Conservation (phyloP, 2,113 vertebrate species). For the Coregonus clupeaformis region DNA sequence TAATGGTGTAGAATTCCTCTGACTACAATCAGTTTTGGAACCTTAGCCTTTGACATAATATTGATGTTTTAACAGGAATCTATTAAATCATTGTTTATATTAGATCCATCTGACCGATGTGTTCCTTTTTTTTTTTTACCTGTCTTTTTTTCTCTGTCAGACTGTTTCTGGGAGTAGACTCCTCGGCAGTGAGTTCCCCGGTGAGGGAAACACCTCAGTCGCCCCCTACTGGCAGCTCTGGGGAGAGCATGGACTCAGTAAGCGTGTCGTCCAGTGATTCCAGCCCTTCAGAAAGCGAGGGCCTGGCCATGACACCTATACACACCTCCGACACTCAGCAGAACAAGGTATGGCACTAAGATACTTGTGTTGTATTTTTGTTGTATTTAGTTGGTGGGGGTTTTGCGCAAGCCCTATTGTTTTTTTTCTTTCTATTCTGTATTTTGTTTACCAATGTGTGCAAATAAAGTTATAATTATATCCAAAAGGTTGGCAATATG, state of each 20-base stretch:
- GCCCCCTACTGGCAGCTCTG: conserved; percentile 83
- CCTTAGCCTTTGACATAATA: too few species aligned
- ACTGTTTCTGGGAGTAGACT: conserved; percentile 83
- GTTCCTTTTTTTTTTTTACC: not conserved
- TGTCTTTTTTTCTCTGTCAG: conserved; percentile 57
- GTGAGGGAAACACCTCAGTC: conserved; percentile 81
- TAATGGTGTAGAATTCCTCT: too few species aligned
- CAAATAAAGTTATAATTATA: too few species aligned
- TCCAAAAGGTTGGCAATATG: not conserved
- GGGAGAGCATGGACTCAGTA: conserved; percentile 91
- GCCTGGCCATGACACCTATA: conserved; percentile 61
- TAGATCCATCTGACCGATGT: not conserved
- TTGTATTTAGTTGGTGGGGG: too few species aligned
- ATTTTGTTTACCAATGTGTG: too few species aligned
- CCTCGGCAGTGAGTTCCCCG: conserved; percentile 72
- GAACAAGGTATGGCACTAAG: conserved; percentile 76
- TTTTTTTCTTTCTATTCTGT: too few species aligned
- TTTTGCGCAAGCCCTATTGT: too few species aligned
- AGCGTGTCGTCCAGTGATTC: conserved; percentile 91
- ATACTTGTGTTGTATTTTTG: too few species aligned
- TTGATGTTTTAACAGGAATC: too few species aligned
- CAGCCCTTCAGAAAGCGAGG: conserved; percentile 82
- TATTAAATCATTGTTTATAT: not conserved
- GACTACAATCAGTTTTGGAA: not conserved
- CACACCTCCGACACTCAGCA: conserved; percentile 72